These are phyloP conservation scores for Dolichopus griseipennis DNA, from an alignment of 2,888 invertebrate species.

Conservation along the genomic window DNA sequence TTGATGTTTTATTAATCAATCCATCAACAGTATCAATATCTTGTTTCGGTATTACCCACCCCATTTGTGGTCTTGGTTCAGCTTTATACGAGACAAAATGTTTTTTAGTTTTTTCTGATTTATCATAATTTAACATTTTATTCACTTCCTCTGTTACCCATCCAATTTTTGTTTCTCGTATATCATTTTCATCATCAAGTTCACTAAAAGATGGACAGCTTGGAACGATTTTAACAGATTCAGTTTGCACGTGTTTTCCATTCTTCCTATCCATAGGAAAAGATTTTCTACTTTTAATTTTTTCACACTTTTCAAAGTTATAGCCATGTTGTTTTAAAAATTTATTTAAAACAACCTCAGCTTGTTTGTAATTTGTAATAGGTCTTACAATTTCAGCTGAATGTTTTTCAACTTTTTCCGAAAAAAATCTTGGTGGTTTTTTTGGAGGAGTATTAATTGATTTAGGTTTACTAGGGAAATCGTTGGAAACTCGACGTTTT, in stretches of 20 bases:
- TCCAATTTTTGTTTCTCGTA: conserved; percentile 16
- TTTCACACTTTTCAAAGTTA: not conserved
- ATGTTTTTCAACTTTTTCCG: conserved; percentile 18
- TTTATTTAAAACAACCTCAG: conserved; percentile 31
- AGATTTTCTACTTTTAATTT: not conserved
- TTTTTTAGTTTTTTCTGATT: conserved; percentile 25
- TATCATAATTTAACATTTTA: conserved; percentile 16
- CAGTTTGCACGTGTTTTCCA: not conserved
- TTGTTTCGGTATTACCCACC: conserved; percentile 33
- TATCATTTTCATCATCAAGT: conserved; percentile 26
- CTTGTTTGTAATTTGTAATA: not conserved
- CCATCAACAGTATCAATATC: conserved; percentile 40
- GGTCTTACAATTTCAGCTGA: not conserved
- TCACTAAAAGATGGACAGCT: conserved; percentile 35
- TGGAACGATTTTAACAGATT: conserved; percentile 21
- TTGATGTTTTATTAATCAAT: conserved; percentile 26
- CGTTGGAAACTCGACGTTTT: conserved; percentile 32
- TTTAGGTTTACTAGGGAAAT: conserved; percentile 29
- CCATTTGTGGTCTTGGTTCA: conserved; percentile 26
- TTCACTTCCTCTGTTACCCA: conserved; percentile 19
- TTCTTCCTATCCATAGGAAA: not conserved
- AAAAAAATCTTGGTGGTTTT: conserved; percentile 38
- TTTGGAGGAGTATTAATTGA: conserved; percentile 30
- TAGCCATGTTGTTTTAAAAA: conserved; percentile 22
- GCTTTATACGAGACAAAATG: conserved; percentile 23